These are phyloP conservation scores for Panthera uncia DNA, from an alignment of 2,113 vertebrate species.

Conservation along the genomic window DNA sequence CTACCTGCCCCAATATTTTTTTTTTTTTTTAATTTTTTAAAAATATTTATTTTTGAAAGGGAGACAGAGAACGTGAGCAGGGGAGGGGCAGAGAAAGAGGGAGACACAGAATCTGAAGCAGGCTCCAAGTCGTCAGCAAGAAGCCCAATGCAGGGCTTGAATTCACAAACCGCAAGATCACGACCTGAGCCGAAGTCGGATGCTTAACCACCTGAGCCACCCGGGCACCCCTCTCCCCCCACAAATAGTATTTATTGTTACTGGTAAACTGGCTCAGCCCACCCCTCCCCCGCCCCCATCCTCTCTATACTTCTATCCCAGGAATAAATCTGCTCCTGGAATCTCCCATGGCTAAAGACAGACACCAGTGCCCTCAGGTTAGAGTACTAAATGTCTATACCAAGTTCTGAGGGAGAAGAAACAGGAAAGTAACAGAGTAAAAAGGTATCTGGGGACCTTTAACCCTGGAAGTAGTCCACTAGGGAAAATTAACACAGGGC, in stretches of 20 bases:
- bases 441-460: not conserved
- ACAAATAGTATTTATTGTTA: not conserved
- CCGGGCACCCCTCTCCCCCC: not conserved
- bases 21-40: too few species aligned
- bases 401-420: not conserved
- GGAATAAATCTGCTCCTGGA: not conserved
- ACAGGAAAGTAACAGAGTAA: not conserved
- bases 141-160: too few species aligned
- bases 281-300: not conserved
- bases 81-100: too few species aligned
- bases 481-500: not conserved
- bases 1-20: not conserved
- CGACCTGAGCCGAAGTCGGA: too few species aligned
- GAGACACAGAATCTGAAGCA: too few species aligned
- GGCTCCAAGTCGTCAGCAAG: too few species aligned
- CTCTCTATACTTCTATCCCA: not conserved
- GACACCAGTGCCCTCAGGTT: not conserved
- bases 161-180: too few species aligned
- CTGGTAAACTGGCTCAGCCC: not conserved
- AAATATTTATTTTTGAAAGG: too few species aligned
- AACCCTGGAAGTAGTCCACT: not conserved
- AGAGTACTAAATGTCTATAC: not conserved
- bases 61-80: too few species aligned
- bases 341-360: not conserved
- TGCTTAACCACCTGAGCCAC: too few species aligned